phyloP scores from a whole-genome alignment of 2,797 vertebrate genomes.

The Neosalanx taihuensis region DNA sequence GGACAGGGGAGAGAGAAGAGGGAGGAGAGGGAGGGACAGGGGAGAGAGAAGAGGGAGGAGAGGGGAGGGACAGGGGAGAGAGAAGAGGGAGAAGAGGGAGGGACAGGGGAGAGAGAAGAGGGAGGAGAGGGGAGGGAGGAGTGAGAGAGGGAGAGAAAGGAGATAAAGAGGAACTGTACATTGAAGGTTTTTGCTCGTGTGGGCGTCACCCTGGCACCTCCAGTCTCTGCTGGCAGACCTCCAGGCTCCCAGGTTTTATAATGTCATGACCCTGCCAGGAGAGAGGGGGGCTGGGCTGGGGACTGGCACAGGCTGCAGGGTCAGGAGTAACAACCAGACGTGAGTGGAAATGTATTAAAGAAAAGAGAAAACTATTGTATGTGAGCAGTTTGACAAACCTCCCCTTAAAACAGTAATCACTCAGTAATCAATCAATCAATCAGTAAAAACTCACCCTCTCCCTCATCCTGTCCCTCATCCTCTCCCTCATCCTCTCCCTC shows the following conservation, averaged over 20 bases:
- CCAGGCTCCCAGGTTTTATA: slow-evolving; percentile 41
- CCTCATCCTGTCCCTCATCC: no score
- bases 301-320: slow-evolving; percentile 29
- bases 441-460: no score
- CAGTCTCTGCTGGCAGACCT: slow-evolving; percentile 31
- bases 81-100: not conserved
- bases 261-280: slow-evolving; percentile 28
- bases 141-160: no score
- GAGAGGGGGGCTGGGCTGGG: slow-evolving; percentile 23
- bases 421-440: no score
- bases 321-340: slow-evolving; percentile 20
- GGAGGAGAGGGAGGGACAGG: not conserved
- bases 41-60: not conserved
- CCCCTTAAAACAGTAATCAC: no score
- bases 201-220: slow-evolving; percentile 46
- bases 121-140: no score
- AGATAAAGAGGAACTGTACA: no score
- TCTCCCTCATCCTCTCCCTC: no score
- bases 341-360: not conserved
- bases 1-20: not conserved
- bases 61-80: not conserved
- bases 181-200: not conserved
- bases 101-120: not conserved
- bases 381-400: no score
- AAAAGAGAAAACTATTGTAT: no score